Evolutionary conservation across 30 jellyfish, hydroid and myxozoan species (phyloP), one percentile per base, ranked within the genome.

Genomic region (Euphysa ruthae): DNA sequence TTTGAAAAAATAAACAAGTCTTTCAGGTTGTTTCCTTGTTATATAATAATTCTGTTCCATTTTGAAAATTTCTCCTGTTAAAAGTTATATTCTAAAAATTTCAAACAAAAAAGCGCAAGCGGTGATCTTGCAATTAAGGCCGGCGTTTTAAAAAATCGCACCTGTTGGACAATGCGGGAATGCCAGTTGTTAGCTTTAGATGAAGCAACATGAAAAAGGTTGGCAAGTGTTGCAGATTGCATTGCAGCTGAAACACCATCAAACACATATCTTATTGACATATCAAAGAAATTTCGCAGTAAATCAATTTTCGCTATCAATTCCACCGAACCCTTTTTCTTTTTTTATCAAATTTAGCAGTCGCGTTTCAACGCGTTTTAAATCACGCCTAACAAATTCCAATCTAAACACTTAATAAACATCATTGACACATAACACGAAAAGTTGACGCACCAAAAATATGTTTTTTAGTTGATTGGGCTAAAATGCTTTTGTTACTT

Each of bases 161-260:
- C n/a, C n/a, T n/a, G n/a, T n/a, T n/a, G n/a, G n/a, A n/a, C n/a
- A n/a, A n/a, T n/a, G n/a, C n/a, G n/a, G n/a, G n/a, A n/a, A n/a
- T 49, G 69, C 76, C 80, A 70, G 3, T 70, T 56, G 49, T 70
- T 70, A 7, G 30, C 31, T 31, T 55, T 55, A 20, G 84, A 44
- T 71, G 84, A 65, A 7, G 69, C 69, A 28, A 65, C 70, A 43
- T 71, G 82, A 52, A 71, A 71, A 55, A 71, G 69, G 61, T 64
- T 55, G 24, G 82, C 82, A 50, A 28, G 57, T 26, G 30, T 31
- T 46, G 82, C 82, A 28, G 69, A 28, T 70, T 70, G 27, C 78
- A 70, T 70, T 35, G 35, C 80, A 49, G 4, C 78, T 38, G 29
- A 42, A 2, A 18, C 31, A 49, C 61, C 82, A 49, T 43, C 57